Evolutionary conservation across 1,140 invertebrate species (phyloP), one percentile per base, ranked within the genome.

Genomic region (Leucophenga varia): DNA sequence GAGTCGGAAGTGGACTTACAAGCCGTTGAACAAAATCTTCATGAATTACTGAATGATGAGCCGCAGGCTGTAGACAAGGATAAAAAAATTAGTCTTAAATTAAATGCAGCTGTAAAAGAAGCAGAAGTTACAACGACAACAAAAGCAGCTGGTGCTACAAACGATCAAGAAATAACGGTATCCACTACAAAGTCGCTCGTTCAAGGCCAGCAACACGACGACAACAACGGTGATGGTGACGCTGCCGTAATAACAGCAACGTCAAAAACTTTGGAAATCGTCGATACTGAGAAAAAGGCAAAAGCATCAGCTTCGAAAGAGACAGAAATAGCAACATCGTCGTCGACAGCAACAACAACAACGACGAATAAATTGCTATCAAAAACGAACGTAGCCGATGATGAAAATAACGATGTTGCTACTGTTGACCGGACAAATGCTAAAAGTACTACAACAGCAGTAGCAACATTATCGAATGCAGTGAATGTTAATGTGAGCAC

Each of bases 171-270:
- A 30, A 8, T n/a, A 8, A n/a, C n/a, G 7, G 28, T n/a, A 8
- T 7, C 7, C n/a, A n/a, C 28, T 30, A n/a, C 28, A n/a, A n/a
- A 7, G 28, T n/a, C n/a, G 28, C 7, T 30, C 28, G 28, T 30
- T 30, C 7, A 8, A n/a, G n/a, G n/a, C 7, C 28, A 8, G 28
- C 7, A 30, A n/a, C n/a, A 18, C 17, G 44, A 44, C 25, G 47
- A 16, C 19, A 36, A 13, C 37, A 21, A 28, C 44, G 41, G 36
- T 36, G 42, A 34, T 42, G 54, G 44, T 43, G 43, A 38, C 41
- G 39, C 41, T 10, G 48, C 36, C 19, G 30, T 47, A 38, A 21
- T 22, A 39, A 19, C 37, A 39, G 19, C 37, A 35, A 13, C 32
- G 16, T 6, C n/a, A 35, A 13, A 35, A 35, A 35, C 12, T 35